These are phyloP conservation scores for Saccopteryx bilineata DNA, from an alignment of 2,113 vertebrate species.

Conservation along the genomic window DNA sequence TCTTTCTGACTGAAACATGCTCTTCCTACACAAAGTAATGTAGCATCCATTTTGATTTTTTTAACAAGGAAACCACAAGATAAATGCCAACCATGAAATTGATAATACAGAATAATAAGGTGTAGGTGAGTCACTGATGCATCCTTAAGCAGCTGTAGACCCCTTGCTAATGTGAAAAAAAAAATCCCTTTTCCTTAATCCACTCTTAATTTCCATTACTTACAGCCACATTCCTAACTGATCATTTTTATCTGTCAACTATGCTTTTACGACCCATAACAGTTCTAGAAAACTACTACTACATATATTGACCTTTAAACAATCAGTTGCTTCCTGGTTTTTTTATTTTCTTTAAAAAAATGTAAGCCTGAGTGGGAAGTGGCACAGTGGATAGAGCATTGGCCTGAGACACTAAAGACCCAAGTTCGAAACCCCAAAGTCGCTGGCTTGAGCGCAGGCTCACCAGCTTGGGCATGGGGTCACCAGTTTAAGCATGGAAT, in stretches of 20 bases:
- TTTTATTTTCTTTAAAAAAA: not conserved
- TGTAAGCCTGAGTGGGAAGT: too few relatives aligned
- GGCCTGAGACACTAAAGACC: too few relatives aligned
- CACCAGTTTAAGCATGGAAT: too few relatives aligned
- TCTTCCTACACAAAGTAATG: not conserved
- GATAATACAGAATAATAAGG: not conserved
- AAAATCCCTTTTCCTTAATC: not conserved
- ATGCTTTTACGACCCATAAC: not conserved
- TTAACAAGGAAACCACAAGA: conserved; percentile 12
- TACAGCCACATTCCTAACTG: not conserved
- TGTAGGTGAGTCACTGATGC: not conserved
- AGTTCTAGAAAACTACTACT: conserved; percentile 14
- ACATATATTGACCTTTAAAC: not conserved
- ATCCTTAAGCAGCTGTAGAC: not conserved
- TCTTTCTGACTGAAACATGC: not conserved
- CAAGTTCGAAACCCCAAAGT: too few relatives aligned
- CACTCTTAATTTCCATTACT: not conserved
- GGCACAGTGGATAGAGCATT: too few relatives aligned
- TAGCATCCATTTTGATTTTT: not conserved
- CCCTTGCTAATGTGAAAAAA: not conserved
- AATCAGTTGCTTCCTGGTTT: not conserved
- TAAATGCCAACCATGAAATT: not conserved
- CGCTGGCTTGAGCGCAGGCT: too few relatives aligned
- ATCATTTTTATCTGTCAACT: not conserved
- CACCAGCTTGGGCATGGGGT: too few relatives aligned